Conservation (phyloP, 2,888 invertebrate genomes). For the Colostygia pectinataria region DNA sequence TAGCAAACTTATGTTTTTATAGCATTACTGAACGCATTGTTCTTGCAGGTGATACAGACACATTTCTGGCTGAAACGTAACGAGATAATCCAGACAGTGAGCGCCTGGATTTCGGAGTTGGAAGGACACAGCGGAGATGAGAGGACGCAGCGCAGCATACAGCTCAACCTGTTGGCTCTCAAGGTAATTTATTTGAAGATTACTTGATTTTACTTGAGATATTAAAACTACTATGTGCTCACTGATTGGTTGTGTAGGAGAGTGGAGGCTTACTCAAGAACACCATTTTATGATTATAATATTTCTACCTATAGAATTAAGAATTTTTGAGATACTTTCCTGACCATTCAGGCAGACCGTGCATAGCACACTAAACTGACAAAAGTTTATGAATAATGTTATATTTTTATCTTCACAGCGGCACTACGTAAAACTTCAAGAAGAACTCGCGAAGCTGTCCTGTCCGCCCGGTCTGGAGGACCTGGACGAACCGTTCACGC, state of each 20-base stretch:
- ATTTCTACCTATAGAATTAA: too few species aligned
- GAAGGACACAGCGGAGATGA: conserved; percentile 90
- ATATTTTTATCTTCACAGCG: conserved; percentile 76
- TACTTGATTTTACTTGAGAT: too few species aligned
- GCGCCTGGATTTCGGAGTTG: conserved; percentile 94
- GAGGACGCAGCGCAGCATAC: conserved; percentile 89
- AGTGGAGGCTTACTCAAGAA: too few species aligned
- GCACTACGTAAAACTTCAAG: conserved; percentile 91
- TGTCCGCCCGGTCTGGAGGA: conserved; percentile 90
- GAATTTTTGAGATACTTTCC: too few species aligned
- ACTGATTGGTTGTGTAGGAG: too few species aligned
- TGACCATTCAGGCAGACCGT: too few species aligned
- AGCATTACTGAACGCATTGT: background rate
- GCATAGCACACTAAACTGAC: too few species aligned
- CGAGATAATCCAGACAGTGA: conserved; percentile 94
- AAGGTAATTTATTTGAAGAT: conserved; percentile 84
- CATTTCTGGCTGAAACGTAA: conserved; percentile 97
- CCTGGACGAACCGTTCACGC: conserved; percentile 83
- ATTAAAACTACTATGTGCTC: too few species aligned
- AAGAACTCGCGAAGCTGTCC: conserved; percentile 92
- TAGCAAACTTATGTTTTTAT: too few species aligned
- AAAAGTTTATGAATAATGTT: background rate
- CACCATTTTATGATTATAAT: too few species aligned
- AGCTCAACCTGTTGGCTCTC: conserved; percentile 88
- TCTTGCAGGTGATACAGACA: conserved; percentile 89